Evolutionary conservation across 2,113 vertebrate genomes (phyloP), one percentile per base, ranked within the genome.

Genomic region (Mormyrus iriodes): DNA sequence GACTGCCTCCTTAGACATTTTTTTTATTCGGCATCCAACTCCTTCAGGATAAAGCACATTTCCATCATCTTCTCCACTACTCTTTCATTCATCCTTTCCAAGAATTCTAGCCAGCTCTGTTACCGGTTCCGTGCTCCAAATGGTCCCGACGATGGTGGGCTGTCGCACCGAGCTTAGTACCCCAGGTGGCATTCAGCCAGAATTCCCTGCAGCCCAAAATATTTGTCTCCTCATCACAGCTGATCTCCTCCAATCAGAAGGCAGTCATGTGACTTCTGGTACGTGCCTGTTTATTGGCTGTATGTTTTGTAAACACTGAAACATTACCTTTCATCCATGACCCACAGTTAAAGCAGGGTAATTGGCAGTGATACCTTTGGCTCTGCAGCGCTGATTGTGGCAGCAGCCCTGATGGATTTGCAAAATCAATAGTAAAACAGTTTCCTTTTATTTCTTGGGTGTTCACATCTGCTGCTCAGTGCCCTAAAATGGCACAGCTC

Each of bases 341-440:
- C 73, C 73, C 73, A 42, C 73, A 42, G 73, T 35, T 79, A 79
- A 79, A 79, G 35, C 27, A 76, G 69, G 69, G 35, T 76, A 76
- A 76, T 76, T 76, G 69, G 35, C 69, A 35, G 13, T 76, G 69
- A 76, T 35, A 76, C 69, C 69, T 76, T 39, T 19, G 35, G 69
- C 35, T 79, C 73, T 79, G 31, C 13, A 4, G 73, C 39, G 73
- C 17, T 42, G 19, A 46, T 84, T 84, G 82, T 19, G 24, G 44
- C 15, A 84, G 39, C 48, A 84, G 17, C 44, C 44, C 39, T 84
- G 82, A 44, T 48, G 73, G 82, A 84, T 84, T 24, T 84, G 24
- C 3, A 44, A 44, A 84, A 84, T 84, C 82, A 46, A 84, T 84
- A 84, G 82, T 46, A 84, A 84, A 84, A 84, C 19, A 69, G 61